These are phyloP conservation scores for Diaphora mendica DNA, from an alignment of 2,888 invertebrate genomes.

Conservation along the genomic window DNA sequence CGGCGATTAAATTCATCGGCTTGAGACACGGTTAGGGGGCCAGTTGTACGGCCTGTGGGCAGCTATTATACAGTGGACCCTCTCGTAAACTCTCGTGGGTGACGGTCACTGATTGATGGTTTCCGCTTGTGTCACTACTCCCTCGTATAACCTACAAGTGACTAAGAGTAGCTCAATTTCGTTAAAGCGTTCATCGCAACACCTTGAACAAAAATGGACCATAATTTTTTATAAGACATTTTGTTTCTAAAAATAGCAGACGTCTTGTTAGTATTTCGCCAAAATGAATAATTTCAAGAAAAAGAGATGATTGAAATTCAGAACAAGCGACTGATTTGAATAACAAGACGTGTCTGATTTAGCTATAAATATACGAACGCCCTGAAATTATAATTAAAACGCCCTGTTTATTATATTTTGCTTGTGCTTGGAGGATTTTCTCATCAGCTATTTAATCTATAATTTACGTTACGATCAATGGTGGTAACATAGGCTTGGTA, in stretches of 20 bases:
- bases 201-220: conserved; percentile 52
- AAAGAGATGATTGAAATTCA: conserved; percentile 19
- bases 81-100: conserved; percentile 59
- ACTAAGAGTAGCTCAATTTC: conserved; percentile 52
- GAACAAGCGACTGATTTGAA: conserved; percentile 11
- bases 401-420: neutral
- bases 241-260: conserved; percentile 52
- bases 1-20: conserved; percentile 52
- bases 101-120: conserved; percentile 76
- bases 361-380: conserved; percentile 11
- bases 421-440: neutral
- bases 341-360: conserved; percentile 18
- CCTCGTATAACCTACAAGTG: conserved; percentile 64
- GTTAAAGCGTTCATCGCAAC: conserved; percentile 57
- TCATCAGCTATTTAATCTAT: conserved; percentile 19
- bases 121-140: conserved; percentile 79
- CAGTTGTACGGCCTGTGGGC: conserved; percentile 59
- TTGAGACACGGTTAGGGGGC: conserved; percentile 57
- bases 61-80: conserved; percentile 61
- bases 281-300: conserved; percentile 22
- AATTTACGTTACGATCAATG: conserved; percentile 44
- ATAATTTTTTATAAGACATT: conserved; percentile 54
- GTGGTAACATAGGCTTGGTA: conserved; percentile 29
- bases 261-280: conserved; percentile 40
- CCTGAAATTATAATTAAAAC: neutral